phyloP scores from a whole-genome alignment of 2,113 vertebrate genomes.

The Plectropomus leopardus region DNA sequence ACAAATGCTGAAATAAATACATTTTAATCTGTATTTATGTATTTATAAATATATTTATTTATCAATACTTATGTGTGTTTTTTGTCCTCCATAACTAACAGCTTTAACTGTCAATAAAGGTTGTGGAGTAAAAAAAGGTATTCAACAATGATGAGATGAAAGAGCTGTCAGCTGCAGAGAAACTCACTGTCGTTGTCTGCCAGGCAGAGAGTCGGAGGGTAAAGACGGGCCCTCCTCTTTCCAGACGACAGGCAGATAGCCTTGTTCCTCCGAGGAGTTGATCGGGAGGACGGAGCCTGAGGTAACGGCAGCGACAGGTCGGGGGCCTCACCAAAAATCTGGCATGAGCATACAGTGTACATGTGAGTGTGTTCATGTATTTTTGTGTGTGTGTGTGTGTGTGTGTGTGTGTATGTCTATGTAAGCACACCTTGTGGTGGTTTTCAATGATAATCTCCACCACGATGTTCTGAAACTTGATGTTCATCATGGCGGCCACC shows the following conservation, averaged over 20 bases:
- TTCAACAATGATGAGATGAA: background rate
- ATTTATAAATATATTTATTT: no score
- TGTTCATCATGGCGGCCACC: slow-evolving; percentile 99
- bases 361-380: background rate
- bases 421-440: slow-evolving; percentile 90
- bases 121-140: background rate
- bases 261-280: slow-evolving; percentile 90
- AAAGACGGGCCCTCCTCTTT: slow-evolving; percentile 91
- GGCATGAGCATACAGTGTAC: background rate
- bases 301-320: slow-evolving; percentile 93
- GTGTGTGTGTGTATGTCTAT: background rate
- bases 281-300: slow-evolving; percentile 89
- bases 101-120: background rate
- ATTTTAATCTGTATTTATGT: no score
- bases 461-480: slow-evolving; percentile 99
- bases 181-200: slow-evolving; percentile 96
- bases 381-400: background rate
- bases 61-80: no score
- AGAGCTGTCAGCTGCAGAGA: background rate
- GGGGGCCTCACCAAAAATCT: slow-evolving; percentile 95
- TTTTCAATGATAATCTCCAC: slow-evolving; percentile 98
- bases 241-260: slow-evolving; percentile 96
- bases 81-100: no score
- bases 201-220: slow-evolving; percentile 90
- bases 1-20: no score